These are phyloP conservation scores for Misgurnus mizolepis DNA, from an alignment of 2,113 vertebrate genomes.

Conservation along the genomic window DNA sequence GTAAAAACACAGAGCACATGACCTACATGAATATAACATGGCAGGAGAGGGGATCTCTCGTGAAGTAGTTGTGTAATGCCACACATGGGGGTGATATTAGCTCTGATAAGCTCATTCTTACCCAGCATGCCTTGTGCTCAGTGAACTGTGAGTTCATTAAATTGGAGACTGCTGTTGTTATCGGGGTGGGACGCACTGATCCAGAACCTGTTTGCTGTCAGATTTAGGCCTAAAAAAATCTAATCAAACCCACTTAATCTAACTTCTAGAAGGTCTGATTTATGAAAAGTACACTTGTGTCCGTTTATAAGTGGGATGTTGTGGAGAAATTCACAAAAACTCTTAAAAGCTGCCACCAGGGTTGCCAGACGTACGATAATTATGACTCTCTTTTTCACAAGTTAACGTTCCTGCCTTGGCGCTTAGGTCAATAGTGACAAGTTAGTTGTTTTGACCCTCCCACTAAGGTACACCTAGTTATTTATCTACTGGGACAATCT, in stretches of 20 bases:
- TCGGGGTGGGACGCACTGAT: background rate
- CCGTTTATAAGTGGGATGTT: too few species aligned
- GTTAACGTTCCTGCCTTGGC: too few species aligned
- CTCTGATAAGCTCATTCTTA: conserved; percentile 34
- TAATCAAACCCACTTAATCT: background rate
- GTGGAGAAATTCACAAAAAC: too few species aligned
- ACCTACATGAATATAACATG: background rate
- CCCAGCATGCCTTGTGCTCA: conserved; percentile 21
- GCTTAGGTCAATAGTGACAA: too few species aligned
- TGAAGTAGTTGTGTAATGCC: background rate
- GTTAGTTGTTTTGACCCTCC: too few species aligned
- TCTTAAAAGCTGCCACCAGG: too few species aligned
- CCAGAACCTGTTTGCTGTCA: conserved; percentile 2
- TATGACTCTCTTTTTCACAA: too few species aligned
- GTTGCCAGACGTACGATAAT: too few species aligned
- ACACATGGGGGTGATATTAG: background rate
- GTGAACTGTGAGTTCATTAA: conserved; percentile 29
- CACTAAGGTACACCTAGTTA: too few species aligned
- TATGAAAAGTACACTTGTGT: too few species aligned
- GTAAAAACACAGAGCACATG: background rate
- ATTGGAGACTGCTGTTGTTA: background rate
- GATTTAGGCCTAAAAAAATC: too few species aligned
- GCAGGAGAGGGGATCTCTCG: background rate
- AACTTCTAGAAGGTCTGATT: background rate
- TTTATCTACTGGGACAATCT: too few species aligned